phyloP scores from a whole-genome alignment of 2,113 vertebrate genomes.

The Urocitellus parryii region DNA sequence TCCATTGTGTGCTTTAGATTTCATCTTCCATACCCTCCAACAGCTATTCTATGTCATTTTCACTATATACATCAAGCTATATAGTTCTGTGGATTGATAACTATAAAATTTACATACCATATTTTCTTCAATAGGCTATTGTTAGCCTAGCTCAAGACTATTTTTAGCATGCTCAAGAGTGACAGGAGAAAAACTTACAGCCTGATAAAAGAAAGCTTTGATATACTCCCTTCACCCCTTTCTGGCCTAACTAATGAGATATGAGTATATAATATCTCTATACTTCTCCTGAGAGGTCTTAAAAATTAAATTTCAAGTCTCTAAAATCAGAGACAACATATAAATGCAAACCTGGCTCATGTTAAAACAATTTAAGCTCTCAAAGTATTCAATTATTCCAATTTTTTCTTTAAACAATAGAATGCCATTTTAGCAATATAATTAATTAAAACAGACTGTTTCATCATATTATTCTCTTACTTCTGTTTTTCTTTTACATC shows the following conservation, averaged over 20 bases:
- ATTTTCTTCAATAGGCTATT: not conserved
- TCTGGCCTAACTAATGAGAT: not conserved
- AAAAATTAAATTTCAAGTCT: slow-evolving; percentile 36
- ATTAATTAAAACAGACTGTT: not conserved
- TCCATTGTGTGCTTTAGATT: not conserved
- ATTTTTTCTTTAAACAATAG: not conserved
- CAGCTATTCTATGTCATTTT: not conserved
- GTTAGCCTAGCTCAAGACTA: no score
- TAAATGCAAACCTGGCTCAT: not conserved
- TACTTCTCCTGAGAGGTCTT: not conserved
- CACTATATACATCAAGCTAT: not conserved
- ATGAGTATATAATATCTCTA: not conserved
- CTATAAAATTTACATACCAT: not conserved
- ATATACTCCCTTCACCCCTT: not conserved
- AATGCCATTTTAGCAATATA: not conserved
- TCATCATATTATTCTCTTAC: not conserved
- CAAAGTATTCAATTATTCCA: not conserved
- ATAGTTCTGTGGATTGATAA: not conserved
- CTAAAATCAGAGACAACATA: not conserved
- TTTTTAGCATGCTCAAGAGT: not conserved
- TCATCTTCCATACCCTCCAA: not conserved
- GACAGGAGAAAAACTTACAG: not conserved
- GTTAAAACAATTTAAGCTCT: not conserved
- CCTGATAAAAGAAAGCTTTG: not conserved
- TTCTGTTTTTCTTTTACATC: not conserved